These are phyloP conservation scores for Serinus canaria DNA, from an alignment of 2,113 vertebrate species.

Conservation along the genomic window DNA sequence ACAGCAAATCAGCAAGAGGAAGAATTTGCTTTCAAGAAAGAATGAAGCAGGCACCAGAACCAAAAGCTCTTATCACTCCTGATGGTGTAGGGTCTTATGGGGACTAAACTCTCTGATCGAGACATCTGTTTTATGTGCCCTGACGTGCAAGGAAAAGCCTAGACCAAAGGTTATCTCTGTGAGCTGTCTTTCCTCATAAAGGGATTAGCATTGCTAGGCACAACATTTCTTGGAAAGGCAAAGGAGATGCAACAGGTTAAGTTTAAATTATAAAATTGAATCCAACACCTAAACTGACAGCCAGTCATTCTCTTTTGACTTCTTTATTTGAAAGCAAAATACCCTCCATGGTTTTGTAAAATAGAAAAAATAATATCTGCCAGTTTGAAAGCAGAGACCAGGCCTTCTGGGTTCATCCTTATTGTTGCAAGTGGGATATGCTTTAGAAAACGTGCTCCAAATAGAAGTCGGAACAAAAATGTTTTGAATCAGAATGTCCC, in stretches of 20 bases:
- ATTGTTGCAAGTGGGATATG: not conserved
- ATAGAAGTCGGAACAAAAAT: not conserved
- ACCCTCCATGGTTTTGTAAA: not conserved
- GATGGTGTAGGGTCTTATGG: not conserved
- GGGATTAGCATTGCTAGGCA: not conserved
- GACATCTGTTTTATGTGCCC: slow-evolving; percentile 2
- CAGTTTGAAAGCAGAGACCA: not conserved
- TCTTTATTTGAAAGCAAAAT: not conserved
- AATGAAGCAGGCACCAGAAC: not conserved
- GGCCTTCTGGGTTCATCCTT: not conserved
- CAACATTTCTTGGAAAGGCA: not conserved
- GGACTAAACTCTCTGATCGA: not conserved
- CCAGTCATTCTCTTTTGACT: not conserved
- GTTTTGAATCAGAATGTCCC: not conserved
- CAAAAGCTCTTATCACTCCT: not conserved
- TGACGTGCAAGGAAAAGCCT: not conserved
- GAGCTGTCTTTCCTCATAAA: slow-evolving; percentile 29
- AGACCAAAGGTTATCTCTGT: slow-evolving; percentile 40
- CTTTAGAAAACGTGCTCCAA: not conserved
- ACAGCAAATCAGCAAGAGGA: not conserved
- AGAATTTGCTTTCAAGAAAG: not conserved
- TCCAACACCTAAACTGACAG: not conserved
- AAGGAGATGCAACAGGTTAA: not conserved
- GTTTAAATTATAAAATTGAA: not conserved
- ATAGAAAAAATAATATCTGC: not conserved